Base-by-base conservation (phyloP, 2,797 vertebrate species). In the Sandelia bainsii region DNA sequence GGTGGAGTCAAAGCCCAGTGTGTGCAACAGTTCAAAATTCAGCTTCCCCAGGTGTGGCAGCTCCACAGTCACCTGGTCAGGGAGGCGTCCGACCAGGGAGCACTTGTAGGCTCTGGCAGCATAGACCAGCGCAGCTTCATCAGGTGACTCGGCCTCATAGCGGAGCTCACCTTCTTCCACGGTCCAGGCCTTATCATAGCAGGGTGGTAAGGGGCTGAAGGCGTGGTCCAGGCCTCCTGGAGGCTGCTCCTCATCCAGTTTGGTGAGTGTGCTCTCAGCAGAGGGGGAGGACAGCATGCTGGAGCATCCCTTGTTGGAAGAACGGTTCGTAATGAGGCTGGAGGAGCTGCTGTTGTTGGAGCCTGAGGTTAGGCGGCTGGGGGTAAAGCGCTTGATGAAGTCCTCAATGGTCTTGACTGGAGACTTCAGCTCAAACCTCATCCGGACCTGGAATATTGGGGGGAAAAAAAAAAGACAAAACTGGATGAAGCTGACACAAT, bases 341-440 rank as follows among this genome's bases (percentile, higher is more conserved):
- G 96, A 96, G 0, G 95, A 95, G 87, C 96, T 98, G 91, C 96
- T 96, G 91, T 88, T 97, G 95, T 95, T 97, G 69, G 97, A 97
- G 44, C 96, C 95, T 0, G 96, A 95, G 23, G 97, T 95, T 80
- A 98, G 89, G 20, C 98, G 96, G 80, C 97, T 98, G 1, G 98
- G 97, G 0, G 98, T 97, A 92, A 99, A 96, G 79, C 95, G 95
- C 23, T 96, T 95, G 65, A 99, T 98, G 83, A 99, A 99, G 70
- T 97, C 97, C 87, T 99, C 98, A 2, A 99, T 96, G 14, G 98
- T 98, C 91, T 99, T 99, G 32, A 99, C 98, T 0, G 98, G 97
- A 7, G 97, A 99, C 90, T 97, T 98, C 23, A 97, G 75, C 90
- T 98, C 97, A 29, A 95, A 96, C 72, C 96, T 91, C 90, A 94